Conservation (phyloP, 2,888 invertebrate species). For the Patella caerulea region DNA sequence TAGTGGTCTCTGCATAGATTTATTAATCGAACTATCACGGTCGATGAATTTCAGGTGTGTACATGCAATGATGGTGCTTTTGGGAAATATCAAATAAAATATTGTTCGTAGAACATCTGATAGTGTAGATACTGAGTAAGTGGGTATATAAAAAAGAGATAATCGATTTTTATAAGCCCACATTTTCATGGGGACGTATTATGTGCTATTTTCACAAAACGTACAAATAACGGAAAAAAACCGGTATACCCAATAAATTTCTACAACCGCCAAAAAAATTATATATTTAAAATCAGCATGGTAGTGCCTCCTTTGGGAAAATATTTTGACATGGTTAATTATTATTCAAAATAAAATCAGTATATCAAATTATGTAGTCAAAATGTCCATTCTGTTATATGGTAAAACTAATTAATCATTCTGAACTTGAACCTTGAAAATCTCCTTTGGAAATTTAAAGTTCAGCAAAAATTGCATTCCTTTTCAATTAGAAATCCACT, state of each 20-base stretch:
- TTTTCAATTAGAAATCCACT: background rate
- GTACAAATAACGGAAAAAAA: conserved; percentile 5
- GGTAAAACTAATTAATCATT: background rate
- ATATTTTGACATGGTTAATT: background rate
- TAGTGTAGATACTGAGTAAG: too few relatives aligned
- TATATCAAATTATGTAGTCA: background rate
- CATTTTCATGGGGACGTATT: background rate
- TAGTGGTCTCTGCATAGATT: conserved; percentile 33
- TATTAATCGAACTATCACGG: conserved; percentile 28
- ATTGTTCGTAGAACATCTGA: background rate
- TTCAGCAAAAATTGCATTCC: background rate
- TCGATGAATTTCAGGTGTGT: conserved; percentile 36
- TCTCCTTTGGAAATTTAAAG: background rate
- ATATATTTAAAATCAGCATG: too few relatives aligned
- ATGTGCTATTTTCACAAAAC: conserved; percentile 5
- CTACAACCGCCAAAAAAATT: too few relatives aligned
- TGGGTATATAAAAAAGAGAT: too few relatives aligned
- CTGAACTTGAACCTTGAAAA: background rate
- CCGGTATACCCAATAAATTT: background rate
- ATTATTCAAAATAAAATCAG: too few relatives aligned
- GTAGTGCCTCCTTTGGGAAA: too few relatives aligned
- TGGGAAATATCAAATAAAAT: too few relatives aligned
- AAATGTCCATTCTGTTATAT: conserved; percentile 1
- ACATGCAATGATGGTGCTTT: background rate
- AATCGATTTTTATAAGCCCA: too few relatives aligned